phyloP scores from a whole-genome alignment of 2,888 invertebrate genomes.

The Mellilla xanthometata region DNA sequence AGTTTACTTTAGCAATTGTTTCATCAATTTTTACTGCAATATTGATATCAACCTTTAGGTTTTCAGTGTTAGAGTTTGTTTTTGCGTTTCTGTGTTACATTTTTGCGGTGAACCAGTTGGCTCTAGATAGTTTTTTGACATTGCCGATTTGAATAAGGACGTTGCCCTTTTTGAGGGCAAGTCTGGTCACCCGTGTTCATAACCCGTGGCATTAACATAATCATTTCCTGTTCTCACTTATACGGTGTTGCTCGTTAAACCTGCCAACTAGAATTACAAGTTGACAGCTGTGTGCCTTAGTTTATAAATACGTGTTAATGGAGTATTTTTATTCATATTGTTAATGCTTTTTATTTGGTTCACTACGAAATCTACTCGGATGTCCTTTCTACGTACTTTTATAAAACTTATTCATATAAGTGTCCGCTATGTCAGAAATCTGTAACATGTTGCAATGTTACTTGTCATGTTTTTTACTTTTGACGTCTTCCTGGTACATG shows the following conservation, averaged over 20 bases:
- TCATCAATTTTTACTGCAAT: conserved; percentile 6
- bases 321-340: too few species aligned
- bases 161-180: conserved; percentile 26
- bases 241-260: neutral
- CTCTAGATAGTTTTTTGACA: conserved; percentile 34
- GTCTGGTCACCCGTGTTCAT: conserved; percentile 3
- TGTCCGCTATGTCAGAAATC: too few species aligned
- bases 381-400: too few species aligned
- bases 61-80: conserved; percentile 24
- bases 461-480: too few species aligned
- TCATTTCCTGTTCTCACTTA: conserved; percentile 23
- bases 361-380: too few species aligned
- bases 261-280: too few species aligned
- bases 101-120: conserved; percentile 31
- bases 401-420: too few species aligned
- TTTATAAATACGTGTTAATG: too few species aligned
- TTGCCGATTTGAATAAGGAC: conserved; percentile 38
- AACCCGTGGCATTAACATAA: neutral
- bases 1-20: conserved; percentile 20
- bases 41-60: conserved; percentile 28
- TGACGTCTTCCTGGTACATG: too few species aligned
- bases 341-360: too few species aligned
- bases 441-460: too few species aligned
- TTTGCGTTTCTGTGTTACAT: conserved; percentile 8
- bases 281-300: too few species aligned